These are phyloP conservation scores for Agonopterix heracliana DNA, from an alignment of 2,888 invertebrate species.

Conservation along the genomic window DNA sequence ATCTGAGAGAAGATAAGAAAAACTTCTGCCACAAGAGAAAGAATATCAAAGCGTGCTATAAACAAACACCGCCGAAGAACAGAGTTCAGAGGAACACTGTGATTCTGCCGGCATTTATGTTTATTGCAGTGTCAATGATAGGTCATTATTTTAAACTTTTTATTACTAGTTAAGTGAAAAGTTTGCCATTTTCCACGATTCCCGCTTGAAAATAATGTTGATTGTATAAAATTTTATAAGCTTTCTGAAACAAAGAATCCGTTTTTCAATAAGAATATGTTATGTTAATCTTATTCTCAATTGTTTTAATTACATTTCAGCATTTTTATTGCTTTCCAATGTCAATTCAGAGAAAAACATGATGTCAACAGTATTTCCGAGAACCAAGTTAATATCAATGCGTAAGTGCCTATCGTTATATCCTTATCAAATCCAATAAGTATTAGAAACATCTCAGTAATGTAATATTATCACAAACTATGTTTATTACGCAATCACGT, in stretches of 20 bases:
- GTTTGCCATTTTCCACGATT: no score
- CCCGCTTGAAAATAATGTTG: neutral
- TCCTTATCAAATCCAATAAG: no score
- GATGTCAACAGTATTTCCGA: conserved; percentile 35
- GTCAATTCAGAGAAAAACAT: conserved; percentile 29
- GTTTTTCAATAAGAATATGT: neutral
- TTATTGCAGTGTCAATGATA: conserved; percentile 26
- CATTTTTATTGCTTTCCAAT: conserved; percentile 30
- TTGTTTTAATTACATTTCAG: conserved; percentile 32
- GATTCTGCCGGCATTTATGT: conserved; percentile 31
- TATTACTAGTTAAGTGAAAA: neutral
- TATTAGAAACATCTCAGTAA: no score
- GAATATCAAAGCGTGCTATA: conserved; percentile 33
- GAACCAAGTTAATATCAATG: conserved; percentile 33
- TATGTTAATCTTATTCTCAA: neutral
- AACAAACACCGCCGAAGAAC: conserved; percentile 28
- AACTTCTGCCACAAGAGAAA: conserved; percentile 19
- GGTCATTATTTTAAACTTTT: conserved; percentile 26
- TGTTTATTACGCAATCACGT: no score
- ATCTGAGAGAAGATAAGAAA: conserved; percentile 39
- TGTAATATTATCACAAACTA: no score
- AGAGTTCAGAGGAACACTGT: conserved; percentile 28
- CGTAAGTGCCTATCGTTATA: conserved; percentile 24
- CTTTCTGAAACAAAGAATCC: no score
- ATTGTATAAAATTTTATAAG: neutral